Base-by-base conservation (phyloP, 2,113 vertebrate species). In the Syngnathus floridae region DNA sequence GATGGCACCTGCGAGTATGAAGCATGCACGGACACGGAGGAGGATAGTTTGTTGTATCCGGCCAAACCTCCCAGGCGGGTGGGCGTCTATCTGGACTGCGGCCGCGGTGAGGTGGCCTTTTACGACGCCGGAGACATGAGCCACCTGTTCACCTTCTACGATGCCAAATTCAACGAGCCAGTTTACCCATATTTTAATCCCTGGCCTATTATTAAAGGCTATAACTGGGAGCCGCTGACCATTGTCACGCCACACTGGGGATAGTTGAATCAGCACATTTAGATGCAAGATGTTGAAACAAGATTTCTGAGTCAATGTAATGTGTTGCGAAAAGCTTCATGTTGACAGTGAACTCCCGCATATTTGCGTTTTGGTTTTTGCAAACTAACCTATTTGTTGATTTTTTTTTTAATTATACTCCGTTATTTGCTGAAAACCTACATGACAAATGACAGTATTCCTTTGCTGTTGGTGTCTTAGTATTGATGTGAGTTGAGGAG, bases 141-240 rank as follows among this genome's bases (percentile, higher is more conserved):
- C 55, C 91, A 92, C 69, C 87, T 95, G 58, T 94, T 92, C 79
- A 92, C 93, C 43, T 95, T 93, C 78, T 87, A 83, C 38, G 78
- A 85, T 19, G 82, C 83, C 0, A 71, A 78, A 22, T 88, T 90
- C 57, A 84, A 86, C 0, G 76, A 89, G 74, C 85, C 86, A 0
- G 87, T 93, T 69, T 92, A 83, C 60, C 91, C 93, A 19, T 94
- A 94, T 78, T 94, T 94, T 75, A 94, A 93, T 75, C 92, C 93
- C 74, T 94, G 93, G 87, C 93, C 93, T 13, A 90, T 92, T 0
- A 88, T 93, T 0, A 91, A 88, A 0, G 80, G 78, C 55, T 79
- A 79, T 45, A 94, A 93, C 12, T 0, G 79, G 36, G 91, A 91
- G 81, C 91, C 93, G 0, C 88, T 91, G 64, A 76, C 76, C 48